These are phyloP conservation scores for Hydroisotoma schaefferi DNA, from an alignment of 2,888 invertebrate genomes.

Conservation along the genomic window DNA sequence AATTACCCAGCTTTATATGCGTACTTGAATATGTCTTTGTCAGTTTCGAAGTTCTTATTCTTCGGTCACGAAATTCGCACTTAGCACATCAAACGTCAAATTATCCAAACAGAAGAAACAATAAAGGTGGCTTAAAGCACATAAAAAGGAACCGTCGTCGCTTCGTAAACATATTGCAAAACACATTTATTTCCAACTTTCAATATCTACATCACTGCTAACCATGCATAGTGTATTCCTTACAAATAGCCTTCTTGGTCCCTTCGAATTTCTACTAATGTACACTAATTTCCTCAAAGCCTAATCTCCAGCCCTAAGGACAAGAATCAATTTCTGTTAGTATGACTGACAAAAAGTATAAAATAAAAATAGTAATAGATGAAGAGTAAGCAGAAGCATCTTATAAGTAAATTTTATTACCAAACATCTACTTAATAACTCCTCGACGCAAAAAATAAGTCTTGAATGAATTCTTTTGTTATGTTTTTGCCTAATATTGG, in stretches of 20 bases:
- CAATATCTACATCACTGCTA: not conserved
- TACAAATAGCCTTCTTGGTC: not conserved
- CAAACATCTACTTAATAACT: not conserved
- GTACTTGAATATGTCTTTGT: too few relatives aligned
- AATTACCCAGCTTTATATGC: too few relatives aligned
- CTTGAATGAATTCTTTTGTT: too few relatives aligned
- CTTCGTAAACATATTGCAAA: slow-evolving; percentile 1
- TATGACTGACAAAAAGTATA: too few relatives aligned
- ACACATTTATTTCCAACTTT: not conserved
- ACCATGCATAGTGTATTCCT: too few relatives aligned
- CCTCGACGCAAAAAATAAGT: not conserved
- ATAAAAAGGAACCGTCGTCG: slow-evolving; percentile 13
- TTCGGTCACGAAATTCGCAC: slow-evolving; percentile 12
- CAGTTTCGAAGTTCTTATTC: slow-evolving; percentile 6
- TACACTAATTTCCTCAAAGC: not conserved
- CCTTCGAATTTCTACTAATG: not conserved
- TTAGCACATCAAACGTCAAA: slow-evolving; percentile 14
- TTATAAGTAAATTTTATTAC: not conserved
- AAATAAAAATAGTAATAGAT: too few relatives aligned
- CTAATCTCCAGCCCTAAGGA: not conserved
- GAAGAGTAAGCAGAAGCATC: not conserved
- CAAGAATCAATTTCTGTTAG: too few relatives aligned
- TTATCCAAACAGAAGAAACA: slow-evolving; percentile 17
- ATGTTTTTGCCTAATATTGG: too few relatives aligned
- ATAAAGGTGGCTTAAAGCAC: slow-evolving; percentile 1